Conservation (phyloP, 2,113 vertebrate genomes). For the Nannospalax galili region DNA sequence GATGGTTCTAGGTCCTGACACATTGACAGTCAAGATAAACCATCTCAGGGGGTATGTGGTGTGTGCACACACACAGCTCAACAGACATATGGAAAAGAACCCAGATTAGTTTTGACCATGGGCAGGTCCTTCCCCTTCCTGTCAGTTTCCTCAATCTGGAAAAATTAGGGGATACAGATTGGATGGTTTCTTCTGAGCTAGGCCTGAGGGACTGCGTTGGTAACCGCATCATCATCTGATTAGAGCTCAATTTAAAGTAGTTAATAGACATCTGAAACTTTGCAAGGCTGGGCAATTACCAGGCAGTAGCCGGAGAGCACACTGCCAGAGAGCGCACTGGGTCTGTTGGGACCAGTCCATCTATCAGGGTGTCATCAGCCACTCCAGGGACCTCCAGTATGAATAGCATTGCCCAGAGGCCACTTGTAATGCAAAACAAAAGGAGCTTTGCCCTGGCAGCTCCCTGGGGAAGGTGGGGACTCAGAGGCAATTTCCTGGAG, state of each 20-base stretch:
- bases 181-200: not conserved
- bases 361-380: slow-evolving; percentile 61
- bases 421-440: slow-evolving; percentile 15
- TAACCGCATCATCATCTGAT: slow-evolving; percentile 27
- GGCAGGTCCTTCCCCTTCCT: not conserved
- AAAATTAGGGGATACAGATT: not conserved
- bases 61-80: not conserved
- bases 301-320: not conserved
- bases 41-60: not conserved
- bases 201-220: not conserved
- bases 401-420: slow-evolving; percentile 28
- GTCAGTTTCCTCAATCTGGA: not conserved
- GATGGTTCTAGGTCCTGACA: too few relatives aligned
- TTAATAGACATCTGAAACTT: slow-evolving; percentile 59
- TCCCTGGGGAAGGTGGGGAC: not conserved
- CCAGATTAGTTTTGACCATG: not conserved
- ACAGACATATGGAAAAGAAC: not conserved
- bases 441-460: not conserved
- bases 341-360: slow-evolving; percentile 28
- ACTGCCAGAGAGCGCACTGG: not conserved
- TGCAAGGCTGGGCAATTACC: slow-evolving; percentile 43
- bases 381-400: not conserved
- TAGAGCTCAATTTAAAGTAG: slow-evolving; percentile 21
- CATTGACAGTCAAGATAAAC: not conserved
- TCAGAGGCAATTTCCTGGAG: not conserved